A percentile compares a stretch with the other conserved stretches of the same genome.
Evolutionary conservation across 2,888 invertebrate species (phyloP).

Genomic region (Troilus luridus): DNA sequence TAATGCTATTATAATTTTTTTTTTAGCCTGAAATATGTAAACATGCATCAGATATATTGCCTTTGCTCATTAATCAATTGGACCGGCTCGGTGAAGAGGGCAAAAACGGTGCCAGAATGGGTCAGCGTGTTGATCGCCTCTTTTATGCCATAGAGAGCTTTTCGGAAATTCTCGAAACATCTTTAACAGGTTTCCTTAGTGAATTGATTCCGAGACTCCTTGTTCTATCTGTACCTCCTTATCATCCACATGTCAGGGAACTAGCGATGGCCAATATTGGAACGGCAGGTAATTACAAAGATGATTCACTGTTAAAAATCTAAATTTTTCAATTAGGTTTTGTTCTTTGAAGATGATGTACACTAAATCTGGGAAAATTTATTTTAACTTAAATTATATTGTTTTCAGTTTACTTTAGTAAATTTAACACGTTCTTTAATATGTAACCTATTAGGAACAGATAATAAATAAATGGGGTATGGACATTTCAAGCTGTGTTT

Average conservation of each 20-base stretch:
- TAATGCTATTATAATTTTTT: not conserved
- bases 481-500: no score
- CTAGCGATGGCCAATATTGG: conserved; percentile 80
- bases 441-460: no score
- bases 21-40: conserved; percentile 81
- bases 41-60: conserved; percentile 79
- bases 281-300: conserved; percentile 71
- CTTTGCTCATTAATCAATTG: conserved; percentile 80
- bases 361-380: not conserved
- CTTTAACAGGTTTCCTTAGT: conserved; percentile 80
- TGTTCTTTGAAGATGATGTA: not conserved
- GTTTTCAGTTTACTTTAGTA: no score
- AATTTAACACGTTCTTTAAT: no score
- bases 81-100: conserved; percentile 71
- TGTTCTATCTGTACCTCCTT: conserved; percentile 74
- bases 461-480: no score
- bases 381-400: no score
- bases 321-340: no score
- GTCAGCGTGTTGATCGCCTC: conserved; percentile 77
- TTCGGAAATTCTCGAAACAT: conserved; percentile 82
- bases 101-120: conserved; percentile 68
- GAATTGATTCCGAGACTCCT: conserved; percentile 80
- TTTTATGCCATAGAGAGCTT: conserved; percentile 87
- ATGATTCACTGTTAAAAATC: no score
- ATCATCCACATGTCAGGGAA: conserved; percentile 76